phyloP scores from a whole-genome alignment of 2,888 invertebrate species.

The Deilephila elpenor region DNA sequence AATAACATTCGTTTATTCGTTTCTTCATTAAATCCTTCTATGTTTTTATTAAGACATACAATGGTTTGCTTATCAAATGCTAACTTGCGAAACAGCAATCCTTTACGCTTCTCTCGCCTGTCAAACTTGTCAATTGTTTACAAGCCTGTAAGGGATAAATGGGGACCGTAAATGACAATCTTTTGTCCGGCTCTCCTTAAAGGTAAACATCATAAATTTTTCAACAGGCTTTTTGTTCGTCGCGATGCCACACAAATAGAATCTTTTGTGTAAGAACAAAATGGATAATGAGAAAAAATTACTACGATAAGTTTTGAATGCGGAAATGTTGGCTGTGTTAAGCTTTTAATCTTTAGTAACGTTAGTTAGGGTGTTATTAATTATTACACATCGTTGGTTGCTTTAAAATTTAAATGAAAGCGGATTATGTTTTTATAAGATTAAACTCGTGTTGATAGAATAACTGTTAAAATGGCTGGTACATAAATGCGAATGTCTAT shows the following conservation, averaged over 20 bases:
- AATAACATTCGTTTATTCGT: not conserved
- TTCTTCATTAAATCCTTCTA: not conserved
- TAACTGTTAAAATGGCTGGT: not conserved
- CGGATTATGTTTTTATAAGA: not conserved
- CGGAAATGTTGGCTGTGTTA: slow-evolving; percentile 4
- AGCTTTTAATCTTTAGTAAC: slow-evolving; percentile 6
- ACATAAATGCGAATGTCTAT: not conserved
- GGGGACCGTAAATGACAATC: slow-evolving; percentile 71
- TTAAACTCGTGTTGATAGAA: not conserved
- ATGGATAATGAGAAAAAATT: slow-evolving; percentile 45
- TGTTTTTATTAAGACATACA: not conserved
- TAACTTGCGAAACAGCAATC: slow-evolving; percentile 27
- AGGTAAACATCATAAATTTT: slow-evolving; percentile 79
- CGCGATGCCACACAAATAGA: slow-evolving; percentile 67
- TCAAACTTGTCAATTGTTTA: slow-evolving; percentile 81
- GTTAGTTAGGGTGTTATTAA: not conserved
- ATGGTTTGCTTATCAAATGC: not conserved
- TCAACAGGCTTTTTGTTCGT: slow-evolving; percentile 66
- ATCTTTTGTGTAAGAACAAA: slow-evolving; percentile 50
- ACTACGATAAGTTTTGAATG: slow-evolving; percentile 18
- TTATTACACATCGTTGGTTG: slow-evolving; percentile 1
- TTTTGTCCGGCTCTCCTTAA: slow-evolving; percentile 68
- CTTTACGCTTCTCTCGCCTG: slow-evolving; percentile 77
- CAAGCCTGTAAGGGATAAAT: slow-evolving; percentile 66
- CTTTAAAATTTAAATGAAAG: not conserved